Percentiles rank a stretch among this genome's conserved stretches.
These are phyloP conservation scores for Altica lythri DNA, from an alignment of 2,888 invertebrate species.

Conservation along the genomic window DNA sequence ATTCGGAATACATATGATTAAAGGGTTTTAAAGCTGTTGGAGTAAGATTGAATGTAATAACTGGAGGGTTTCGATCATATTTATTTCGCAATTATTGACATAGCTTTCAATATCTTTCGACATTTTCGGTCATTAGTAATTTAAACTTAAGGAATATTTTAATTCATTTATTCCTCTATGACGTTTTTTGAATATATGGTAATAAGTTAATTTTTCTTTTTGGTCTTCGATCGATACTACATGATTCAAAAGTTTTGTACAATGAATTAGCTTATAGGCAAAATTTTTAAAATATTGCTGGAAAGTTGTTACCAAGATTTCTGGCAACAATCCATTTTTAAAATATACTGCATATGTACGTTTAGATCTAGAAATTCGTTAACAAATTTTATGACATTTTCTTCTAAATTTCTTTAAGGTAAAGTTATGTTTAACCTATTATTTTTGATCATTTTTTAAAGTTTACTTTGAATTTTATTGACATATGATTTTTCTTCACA, in stretches of 20 bases:
- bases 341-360: too few relatives aligned
- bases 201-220: too few relatives aligned
- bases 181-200: neutral
- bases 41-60: conserved; percentile 21
- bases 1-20: conserved; percentile 17
- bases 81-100: conserved; percentile 14
- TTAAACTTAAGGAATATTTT: conserved; percentile 6
- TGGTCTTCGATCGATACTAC: too few relatives aligned
- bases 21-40: conserved; percentile 23
- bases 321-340: too few relatives aligned
- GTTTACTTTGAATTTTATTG: neutral
- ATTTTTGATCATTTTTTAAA: too few relatives aligned
- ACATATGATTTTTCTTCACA: neutral
- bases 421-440: too few relatives aligned
- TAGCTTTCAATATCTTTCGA: too few relatives aligned
- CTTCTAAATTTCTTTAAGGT: conserved; percentile 1
- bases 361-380: too few relatives aligned
- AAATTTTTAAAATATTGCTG: too few relatives aligned
- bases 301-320: neutral
- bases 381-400: too few relatives aligned
- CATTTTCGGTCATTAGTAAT: conserved; percentile 27
- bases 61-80: conserved; percentile 27
- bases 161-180: conserved; percentile 20
- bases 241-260: too few relatives aligned
- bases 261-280: too few relatives aligned